Base-by-base conservation (phyloP, 2,113 vertebrate species). In the Puffinus mauretanicus region DNA sequence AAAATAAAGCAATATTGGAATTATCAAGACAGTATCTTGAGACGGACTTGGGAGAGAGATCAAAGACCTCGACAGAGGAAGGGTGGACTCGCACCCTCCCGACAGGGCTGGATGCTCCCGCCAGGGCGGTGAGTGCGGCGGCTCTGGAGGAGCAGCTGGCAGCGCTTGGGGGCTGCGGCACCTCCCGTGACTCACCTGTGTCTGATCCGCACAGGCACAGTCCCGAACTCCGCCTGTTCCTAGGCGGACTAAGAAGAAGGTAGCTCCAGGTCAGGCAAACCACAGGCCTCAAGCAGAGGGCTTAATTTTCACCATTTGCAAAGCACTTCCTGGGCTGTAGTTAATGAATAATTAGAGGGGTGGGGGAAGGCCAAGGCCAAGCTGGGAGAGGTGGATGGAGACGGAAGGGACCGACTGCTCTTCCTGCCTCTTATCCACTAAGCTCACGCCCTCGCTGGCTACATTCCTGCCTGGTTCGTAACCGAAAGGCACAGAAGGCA, bases 291-390 rank as follows among this genome's bases (percentile, higher is more conserved):
- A 40, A 29, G 72, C 67, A 30, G 11, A 86, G n/a, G 52, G 34
- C 36, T 95, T 94, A 49, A 82, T 95, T 93, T 77, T 86, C 85
- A 93, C 82, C 66, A 91, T 75, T 94, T 73, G 92, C 89, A 91
- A 96, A 95, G 57, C 85, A 88, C 94, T 96, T 96, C 93, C 96
- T 86, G 93, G 82, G 89, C 46, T 42, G 66, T 4, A 89, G 97
- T 76, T 97, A 97, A 97, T 96, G 84, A 96, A 81, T 96, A 95
- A 91, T 88, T 61, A 78, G 42, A 75, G 72, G 73, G 82, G 84
- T 86, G 90, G 95, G 49, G 90, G 47, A 92, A 95, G 55, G 79
- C 90, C 91, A 78, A 64, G 64, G 80, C 91, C 86, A 79, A 3
- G 49, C 91, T 32, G 32, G 22, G 71, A 90, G 86, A 90, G 90